A percentile compares a stretch with the other conserved stretches of the same genome.
These are phyloP conservation scores for Drosophila multiciliata DNA, from an alignment of 2,888 invertebrate genomes.

Conservation along the genomic window DNA sequence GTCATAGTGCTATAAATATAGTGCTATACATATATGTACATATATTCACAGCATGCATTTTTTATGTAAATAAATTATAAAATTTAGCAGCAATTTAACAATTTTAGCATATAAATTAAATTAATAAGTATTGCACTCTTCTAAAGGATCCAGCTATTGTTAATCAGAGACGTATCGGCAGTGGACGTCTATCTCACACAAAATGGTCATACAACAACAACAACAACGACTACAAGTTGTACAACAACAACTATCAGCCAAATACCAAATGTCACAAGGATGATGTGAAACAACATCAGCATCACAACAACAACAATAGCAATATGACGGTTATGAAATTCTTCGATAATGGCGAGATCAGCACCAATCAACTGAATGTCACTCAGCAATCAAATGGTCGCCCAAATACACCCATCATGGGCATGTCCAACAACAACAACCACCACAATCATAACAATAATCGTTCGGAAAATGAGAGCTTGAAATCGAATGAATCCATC, in stretches of 20 bases:
- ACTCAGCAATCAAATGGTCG: constrained; percentile 44
- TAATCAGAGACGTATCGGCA: constrained; percentile 83
- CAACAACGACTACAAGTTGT: constrained; percentile 43
- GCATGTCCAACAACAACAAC: constrained; percentile 48
- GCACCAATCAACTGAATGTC: constrained; percentile 24
- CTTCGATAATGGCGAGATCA: constrained; percentile 69
- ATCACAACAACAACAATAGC: constrained; percentile 18
- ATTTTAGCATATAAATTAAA: neutral
- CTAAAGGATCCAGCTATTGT: constrained; percentile 78
- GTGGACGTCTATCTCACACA: constrained; percentile 81
- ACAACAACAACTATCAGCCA: constrained; percentile 37
- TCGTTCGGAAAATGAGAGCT: constrained; percentile 61
- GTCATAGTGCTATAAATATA: neutral
- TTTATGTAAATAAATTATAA: neutral
- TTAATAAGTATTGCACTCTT: neutral
- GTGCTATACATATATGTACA: neutral
- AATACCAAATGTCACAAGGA: constrained; percentile 38
- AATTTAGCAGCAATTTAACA: neutral
- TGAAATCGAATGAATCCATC: constrained; percentile 62
- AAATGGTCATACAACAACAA: constrained; percentile 73
- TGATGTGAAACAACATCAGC: constrained; percentile 38
- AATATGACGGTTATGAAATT: constrained; percentile 63
- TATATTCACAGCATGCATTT: neutral
- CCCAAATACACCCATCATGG: constrained; percentile 64
- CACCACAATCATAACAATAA: constrained; percentile 32